Evolutionary conservation across 2,113 vertebrate genomes (phyloP), one percentile per base, ranked within the genome.

Genomic region (Nannospalax galili): DNA sequence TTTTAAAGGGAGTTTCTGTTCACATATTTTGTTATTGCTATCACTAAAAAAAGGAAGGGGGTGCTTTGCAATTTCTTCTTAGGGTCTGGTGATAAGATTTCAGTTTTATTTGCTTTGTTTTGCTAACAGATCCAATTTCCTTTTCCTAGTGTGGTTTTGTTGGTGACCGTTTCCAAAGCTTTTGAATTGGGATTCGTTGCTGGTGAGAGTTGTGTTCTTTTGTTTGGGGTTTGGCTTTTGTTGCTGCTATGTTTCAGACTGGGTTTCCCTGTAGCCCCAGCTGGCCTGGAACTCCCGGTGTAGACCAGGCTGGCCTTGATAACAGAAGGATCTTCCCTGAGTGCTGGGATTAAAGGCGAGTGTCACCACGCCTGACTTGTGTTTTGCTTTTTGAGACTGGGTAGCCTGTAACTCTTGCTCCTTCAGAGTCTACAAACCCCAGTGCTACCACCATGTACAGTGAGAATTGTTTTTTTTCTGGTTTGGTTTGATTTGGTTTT

Each of bases 141-240:
- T 58, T 73, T 40, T 30, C 64, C 48, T 87, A 97, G 97, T 37
- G 86, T 95, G 93, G 84, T 97, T 89, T 56, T 93, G 52, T 56
- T 96, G n/a, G 0, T 97, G 96, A 62, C 56, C 84, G 9, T 97
- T 93, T 95, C 87, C 87, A 80, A 6, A 22, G 75, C 28, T 0
- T 87, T 96, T n/a, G 92, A 95, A 65, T 82, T 85, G 81, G 84
- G n/a, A 90, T 84, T 60, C 3, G 90, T 56, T 12, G 35, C 94
- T 1, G 85, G 81, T 84, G 19, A 84, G 75, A 35, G 81, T 84
- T 84, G 65, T 67, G 28, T 35, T 35, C 48, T 48, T 84, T 45
- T 7, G 60, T 32, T 67, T 48, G 17, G 17, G 26, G 40, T 67
- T 84, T 11, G 19, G 19, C 12, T 15, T 60, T n/a, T 56, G 11